These are phyloP conservation scores for Drosophila paramelanica DNA, from an alignment of 2,888 invertebrate genomes.

Conservation along the genomic window DNA sequence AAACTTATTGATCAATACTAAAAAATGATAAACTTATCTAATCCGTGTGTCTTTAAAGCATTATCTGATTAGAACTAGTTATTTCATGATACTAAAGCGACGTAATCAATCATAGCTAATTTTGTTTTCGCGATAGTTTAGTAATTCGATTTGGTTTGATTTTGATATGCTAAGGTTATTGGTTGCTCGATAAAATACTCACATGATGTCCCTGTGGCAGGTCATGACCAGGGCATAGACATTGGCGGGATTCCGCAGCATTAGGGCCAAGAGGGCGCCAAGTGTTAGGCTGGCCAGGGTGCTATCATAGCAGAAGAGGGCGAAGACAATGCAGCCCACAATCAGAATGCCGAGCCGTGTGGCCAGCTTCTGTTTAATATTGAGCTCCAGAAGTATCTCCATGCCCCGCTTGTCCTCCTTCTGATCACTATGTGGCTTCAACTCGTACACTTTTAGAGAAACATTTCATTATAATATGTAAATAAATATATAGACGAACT, in stretches of 20 bases:
- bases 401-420: constrained; percentile 55
- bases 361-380: constrained; percentile 78
- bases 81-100: background rate
- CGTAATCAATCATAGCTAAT: background rate
- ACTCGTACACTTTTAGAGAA: constrained; percentile 49
- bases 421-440: constrained; percentile 24
- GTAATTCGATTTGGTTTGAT: background rate
- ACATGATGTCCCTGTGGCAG: constrained; percentile 78
- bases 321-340: constrained; percentile 68
- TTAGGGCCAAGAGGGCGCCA: constrained; percentile 73
- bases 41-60: background rate
- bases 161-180: background rate
- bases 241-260: constrained; percentile 73
- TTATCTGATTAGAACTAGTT: background rate
- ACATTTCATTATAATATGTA: constrained; percentile 35
- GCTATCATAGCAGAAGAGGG: constrained; percentile 59
- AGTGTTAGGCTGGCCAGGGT: constrained; percentile 70
- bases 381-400: constrained; percentile 79
- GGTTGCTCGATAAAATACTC: constrained; percentile 47
- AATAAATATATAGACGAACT: background rate
- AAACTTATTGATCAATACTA: background rate
- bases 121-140: background rate
- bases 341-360: constrained; percentile 74
- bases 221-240: constrained; percentile 80
- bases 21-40: background rate